Evolutionary conservation across 2,113 vertebrate genomes (phyloP).

Genomic region (Microcebus ravelobensis): DNA sequence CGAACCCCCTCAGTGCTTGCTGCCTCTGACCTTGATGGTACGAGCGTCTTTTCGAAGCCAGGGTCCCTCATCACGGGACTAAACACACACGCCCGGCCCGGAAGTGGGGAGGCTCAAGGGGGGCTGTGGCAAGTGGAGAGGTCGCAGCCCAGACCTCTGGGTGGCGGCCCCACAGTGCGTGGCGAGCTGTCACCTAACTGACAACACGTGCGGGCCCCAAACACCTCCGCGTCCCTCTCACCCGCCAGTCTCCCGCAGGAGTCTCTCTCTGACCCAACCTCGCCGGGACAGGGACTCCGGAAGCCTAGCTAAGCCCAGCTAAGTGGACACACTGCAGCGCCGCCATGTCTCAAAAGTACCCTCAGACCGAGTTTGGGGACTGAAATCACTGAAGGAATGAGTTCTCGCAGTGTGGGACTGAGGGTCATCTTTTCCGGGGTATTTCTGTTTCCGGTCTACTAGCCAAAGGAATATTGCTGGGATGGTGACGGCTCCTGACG

Average conservation of each 20-base stretch:
- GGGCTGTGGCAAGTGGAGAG: accelerated
- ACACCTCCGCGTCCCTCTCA: background rate
- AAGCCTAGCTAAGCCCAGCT: background rate
- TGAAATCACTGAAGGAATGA: background rate
- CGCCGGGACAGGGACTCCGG: background rate
- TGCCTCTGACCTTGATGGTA: background rate
- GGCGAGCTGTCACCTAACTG: accelerated
- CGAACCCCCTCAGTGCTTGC: too few relatives aligned
- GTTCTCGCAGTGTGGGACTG: background rate
- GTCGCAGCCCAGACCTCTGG: too few relatives aligned
- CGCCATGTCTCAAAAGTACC: background rate
- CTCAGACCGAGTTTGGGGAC: background rate
- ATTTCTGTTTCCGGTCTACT: background rate
- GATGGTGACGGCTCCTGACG: background rate
- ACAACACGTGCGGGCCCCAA: accelerated
- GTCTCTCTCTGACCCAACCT: background rate
- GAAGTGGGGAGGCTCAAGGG: background rate
- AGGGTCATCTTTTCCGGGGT: background rate
- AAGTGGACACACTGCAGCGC: background rate
- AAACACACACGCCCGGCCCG: background rate
- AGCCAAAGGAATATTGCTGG: background rate
- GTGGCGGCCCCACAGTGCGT: background rate
- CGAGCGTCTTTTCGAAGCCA: background rate
- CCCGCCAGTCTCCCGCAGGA: accelerated
- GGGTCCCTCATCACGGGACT: background rate